Evolutionary conservation across 1,140 invertebrate genomes (phyloP), one percentile per base, ranked within the genome.

Genomic region (Harpegnathos saltator): DNA sequence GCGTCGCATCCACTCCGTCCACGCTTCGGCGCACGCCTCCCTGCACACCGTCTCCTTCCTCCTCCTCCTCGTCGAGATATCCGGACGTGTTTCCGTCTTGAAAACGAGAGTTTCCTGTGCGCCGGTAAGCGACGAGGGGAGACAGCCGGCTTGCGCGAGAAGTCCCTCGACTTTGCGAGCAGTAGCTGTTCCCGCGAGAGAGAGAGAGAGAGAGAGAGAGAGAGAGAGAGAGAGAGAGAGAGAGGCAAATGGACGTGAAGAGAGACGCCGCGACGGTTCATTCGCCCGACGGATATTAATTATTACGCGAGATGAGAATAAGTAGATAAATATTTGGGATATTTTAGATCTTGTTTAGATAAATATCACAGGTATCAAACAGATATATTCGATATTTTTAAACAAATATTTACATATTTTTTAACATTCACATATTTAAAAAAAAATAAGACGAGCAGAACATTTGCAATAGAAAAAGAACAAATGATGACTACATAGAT

Each of bases 271-370:
- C 61, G 59, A 61, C 33, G 59, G 52, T 48, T 89, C 86, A 89
- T 89, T 86, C 78, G 52, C 74, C 22, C 22, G 81, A 74, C 59
- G 73, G 58, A 85, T 72, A 85, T 33, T 87, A 86, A 86, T 87
- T 87, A 77, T 72, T 77, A 72, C 11, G n/a, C n/a, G n/a, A n/a
- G n/a, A n/a, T n/a, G n/a, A n/a, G n/a, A n/a, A n/a, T n/a, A n/a
- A n/a, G n/a, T n/a, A n/a, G n/a, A n/a, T n/a, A n/a, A n/a, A n/a
- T n/a, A n/a, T n/a, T n/a, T n/a, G n/a, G n/a, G n/a, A n/a, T n/a
- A n/a, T n/a, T n/a, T n/a, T n/a, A n/a, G n/a, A n/a, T n/a, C n/a
- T n/a, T n/a, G n/a, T n/a, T n/a, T n/a, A n/a, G n/a, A n/a, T n/a
- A n/a, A n/a, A n/a, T n/a, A n/a, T n/a, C n/a, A n/a, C n/a, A n/a